Conservation (phyloP, 2,113 vertebrate species). For the Pontoporia blainvillei region DNA sequence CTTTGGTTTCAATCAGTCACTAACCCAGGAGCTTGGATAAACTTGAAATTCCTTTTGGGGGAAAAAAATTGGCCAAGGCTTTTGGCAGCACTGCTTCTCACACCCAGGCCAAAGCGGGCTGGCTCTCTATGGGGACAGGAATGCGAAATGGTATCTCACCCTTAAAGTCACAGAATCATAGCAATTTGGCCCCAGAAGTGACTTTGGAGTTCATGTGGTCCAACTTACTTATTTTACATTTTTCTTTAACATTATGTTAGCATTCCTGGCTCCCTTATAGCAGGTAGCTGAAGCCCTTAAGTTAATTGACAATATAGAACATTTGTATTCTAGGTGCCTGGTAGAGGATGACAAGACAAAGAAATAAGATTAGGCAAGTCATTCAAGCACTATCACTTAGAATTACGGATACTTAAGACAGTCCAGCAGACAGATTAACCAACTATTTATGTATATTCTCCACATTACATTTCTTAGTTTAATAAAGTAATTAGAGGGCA, state of each 20-base stretch:
- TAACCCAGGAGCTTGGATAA: conserved; percentile 30
- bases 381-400: neutral
- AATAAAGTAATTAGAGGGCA: neutral
- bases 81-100: neutral
- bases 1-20: conserved; percentile 55
- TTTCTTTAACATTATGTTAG: neutral
- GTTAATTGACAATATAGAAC: neutral
- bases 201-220: neutral
- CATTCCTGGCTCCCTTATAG: neutral
- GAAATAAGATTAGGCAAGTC: neutral
- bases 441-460: neutral
- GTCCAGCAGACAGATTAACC: neutral
- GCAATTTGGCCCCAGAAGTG: neutral
- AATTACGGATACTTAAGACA: neutral
- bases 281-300: neutral
- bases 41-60: conserved; percentile 50
- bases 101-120: neutral
- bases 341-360: neutral
- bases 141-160: neutral
- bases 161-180: neutral
- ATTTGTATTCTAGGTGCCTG: neutral
- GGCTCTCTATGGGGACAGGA: neutral
- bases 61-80: neutral
- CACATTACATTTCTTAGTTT: neutral
- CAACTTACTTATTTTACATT: neutral